A percentile compares a stretch with the other conserved stretches of the same genome.
Conservation (phyloP, 2,888 invertebrate species). For the Ashinkailepas kermadecensis region DNA sequence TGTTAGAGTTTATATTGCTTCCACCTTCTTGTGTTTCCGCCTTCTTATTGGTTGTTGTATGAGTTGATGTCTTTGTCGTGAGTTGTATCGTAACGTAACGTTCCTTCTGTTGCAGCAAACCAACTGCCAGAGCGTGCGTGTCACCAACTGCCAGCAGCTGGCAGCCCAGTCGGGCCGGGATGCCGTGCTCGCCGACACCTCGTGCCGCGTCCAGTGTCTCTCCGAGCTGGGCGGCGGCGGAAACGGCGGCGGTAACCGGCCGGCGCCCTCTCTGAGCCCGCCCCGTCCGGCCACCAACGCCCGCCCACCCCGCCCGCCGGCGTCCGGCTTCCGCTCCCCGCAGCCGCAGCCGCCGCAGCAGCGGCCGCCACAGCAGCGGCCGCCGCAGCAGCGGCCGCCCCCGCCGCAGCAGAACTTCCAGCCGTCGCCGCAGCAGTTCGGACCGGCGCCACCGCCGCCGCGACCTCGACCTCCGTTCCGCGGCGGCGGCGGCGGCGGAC, state of each 20-base stretch:
- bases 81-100: no score
- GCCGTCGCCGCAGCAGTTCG: background rate
- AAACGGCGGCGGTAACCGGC: background rate
- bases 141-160: slow-evolving; percentile 11
- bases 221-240: slow-evolving; percentile 15
- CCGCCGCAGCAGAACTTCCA: background rate
- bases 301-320: background rate
- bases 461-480: background rate
- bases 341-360: background rate
- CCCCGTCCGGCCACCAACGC: background rate
- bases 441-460: background rate
- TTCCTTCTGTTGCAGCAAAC: background rate
- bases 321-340: background rate
- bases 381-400: background rate
- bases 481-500: background rate
- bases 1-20: no score
- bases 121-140: slow-evolving; percentile 13
- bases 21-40: no score
- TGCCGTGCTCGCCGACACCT: slow-evolving; percentile 8
- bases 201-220: slow-evolving; percentile 18
- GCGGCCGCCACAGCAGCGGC: background rate
- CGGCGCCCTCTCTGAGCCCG: background rate
- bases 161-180: background rate
- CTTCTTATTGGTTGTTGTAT: no score
- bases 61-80: no score